Evolutionary conservation across 2,113 vertebrate genomes (phyloP).

Genomic region (Callipepla californica): DNA sequence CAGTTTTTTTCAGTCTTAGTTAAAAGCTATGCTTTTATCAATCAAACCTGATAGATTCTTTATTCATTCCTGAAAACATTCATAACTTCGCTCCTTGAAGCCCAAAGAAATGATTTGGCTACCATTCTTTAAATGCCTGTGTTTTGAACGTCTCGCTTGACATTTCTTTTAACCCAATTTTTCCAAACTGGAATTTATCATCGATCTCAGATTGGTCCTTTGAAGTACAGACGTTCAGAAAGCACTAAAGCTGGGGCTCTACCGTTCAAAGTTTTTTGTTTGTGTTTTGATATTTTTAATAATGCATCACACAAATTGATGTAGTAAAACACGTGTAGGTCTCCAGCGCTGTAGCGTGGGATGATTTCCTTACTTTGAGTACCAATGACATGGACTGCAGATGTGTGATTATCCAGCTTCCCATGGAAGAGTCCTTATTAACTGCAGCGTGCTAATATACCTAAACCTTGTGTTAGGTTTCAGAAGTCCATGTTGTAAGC

Average conservation of each 20-base stretch:
- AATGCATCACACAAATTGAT: not conserved
- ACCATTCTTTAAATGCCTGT: not conserved
- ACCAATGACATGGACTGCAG: not conserved
- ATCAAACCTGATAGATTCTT: conserved; percentile 80
- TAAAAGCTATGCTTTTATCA: conserved; percentile 81
- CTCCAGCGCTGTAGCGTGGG: not conserved
- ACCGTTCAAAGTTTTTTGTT: not conserved
- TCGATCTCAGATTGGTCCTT: not conserved
- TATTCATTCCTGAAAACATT: conserved; percentile 57
- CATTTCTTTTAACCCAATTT: not conserved
- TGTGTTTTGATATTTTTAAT: not conserved
- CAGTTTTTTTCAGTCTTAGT: conserved; percentile 75
- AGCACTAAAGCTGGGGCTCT: not conserved
- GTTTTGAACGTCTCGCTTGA: not conserved
- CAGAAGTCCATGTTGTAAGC: not conserved
- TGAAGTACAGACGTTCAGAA: not conserved
- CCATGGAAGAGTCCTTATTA: not conserved
- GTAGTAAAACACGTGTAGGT: not conserved
- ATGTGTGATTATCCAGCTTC: not conserved
- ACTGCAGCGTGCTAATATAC: not conserved
- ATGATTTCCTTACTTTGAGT: not conserved
- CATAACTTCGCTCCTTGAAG: conserved; percentile 77
- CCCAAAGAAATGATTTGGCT: not conserved
- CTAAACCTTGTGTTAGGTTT: not conserved
- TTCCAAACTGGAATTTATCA: not conserved